phyloP scores from a whole-genome alignment of 1,140 invertebrate species.

The Zophobas atratus region DNA sequence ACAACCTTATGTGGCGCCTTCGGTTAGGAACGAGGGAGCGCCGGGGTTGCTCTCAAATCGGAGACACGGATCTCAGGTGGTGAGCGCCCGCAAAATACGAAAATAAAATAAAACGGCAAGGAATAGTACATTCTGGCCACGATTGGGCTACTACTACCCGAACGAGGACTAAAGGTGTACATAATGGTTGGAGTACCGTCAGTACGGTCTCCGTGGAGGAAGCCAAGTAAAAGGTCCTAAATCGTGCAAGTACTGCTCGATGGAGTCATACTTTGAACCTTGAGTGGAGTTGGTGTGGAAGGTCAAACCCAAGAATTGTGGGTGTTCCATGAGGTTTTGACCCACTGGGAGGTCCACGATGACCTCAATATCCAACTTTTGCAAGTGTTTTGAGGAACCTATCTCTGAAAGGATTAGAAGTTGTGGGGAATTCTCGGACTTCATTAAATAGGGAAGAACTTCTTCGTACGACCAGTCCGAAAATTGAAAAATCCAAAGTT shows the following conservation, averaged over 20 bases:
- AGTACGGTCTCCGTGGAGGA: slow-evolving; percentile 73
- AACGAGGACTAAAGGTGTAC: slow-evolving; percentile 67
- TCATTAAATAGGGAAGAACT: slow-evolving; percentile 68
- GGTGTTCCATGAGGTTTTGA: slow-evolving; percentile 70
- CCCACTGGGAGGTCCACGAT: slow-evolving; percentile 71
- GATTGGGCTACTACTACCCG: slow-evolving; percentile 9
- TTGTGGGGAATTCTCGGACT: slow-evolving; percentile 70
- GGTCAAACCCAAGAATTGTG: slow-evolving; percentile 38
- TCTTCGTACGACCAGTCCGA: slow-evolving; percentile 69
- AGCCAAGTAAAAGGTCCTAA: slow-evolving; percentile 81
- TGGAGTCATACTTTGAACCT: not conserved
- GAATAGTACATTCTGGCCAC: not conserved
- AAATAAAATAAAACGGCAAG: too few species aligned
- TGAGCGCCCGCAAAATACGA: too few species aligned
- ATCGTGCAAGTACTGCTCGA: slow-evolving; percentile 65
- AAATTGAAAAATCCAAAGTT: too few species aligned
- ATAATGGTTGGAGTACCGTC: slow-evolving; percentile 77
- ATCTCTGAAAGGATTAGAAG: slow-evolving; percentile 73
- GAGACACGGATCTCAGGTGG: too few species aligned
- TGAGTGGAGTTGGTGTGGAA: slow-evolving; percentile 48
- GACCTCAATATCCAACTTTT: slow-evolving; percentile 61
- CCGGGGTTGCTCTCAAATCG: too few species aligned
- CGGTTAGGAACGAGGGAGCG: too few species aligned
- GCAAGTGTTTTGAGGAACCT: slow-evolving; percentile 68
- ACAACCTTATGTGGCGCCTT: too few species aligned